Conservation (phyloP, 1,140 invertebrate species). For the Dermatophagoides farinae region DNA sequence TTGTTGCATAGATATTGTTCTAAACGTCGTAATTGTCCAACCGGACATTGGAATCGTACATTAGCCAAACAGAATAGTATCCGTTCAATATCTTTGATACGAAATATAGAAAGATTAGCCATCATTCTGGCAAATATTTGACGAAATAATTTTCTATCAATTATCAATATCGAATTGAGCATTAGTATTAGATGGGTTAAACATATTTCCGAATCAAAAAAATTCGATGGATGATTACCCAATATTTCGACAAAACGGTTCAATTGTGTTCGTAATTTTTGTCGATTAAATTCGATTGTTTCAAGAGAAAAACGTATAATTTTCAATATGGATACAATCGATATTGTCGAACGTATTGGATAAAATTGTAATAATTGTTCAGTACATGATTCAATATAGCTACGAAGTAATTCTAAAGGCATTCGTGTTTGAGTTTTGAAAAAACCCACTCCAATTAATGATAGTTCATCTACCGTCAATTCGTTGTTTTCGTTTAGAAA, state of each 20-base stretch:
- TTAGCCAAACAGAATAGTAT: slow-evolving; percentile 7
- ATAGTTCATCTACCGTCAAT: slow-evolving; percentile 5
- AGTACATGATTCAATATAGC: neutral
- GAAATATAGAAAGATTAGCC: neutral
- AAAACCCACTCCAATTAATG: neutral
- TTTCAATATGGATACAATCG: neutral
- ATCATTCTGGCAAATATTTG: neutral
- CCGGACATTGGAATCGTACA: neutral
- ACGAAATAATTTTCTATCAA: neutral
- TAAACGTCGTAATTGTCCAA: neutral
- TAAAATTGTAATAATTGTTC: neutral
- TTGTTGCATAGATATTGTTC: neutral
- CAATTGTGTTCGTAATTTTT: neutral
- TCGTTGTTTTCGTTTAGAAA: neutral
- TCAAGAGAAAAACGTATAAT: slow-evolving; percentile 1
- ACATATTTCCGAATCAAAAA: slow-evolving; percentile 3
- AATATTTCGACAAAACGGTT: neutral
- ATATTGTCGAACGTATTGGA: neutral
- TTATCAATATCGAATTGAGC: neutral
- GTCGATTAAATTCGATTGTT: neutral
- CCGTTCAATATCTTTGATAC: slow-evolving; percentile 10
- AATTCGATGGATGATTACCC: neutral
- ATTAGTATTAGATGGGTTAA: slow-evolving; percentile 5
- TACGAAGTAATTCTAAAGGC: neutral
- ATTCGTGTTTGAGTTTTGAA: slow-evolving; percentile 7